Evolutionary conservation across 1,140 invertebrate species (phyloP).

Genomic region (Chymomyza costata): DNA sequence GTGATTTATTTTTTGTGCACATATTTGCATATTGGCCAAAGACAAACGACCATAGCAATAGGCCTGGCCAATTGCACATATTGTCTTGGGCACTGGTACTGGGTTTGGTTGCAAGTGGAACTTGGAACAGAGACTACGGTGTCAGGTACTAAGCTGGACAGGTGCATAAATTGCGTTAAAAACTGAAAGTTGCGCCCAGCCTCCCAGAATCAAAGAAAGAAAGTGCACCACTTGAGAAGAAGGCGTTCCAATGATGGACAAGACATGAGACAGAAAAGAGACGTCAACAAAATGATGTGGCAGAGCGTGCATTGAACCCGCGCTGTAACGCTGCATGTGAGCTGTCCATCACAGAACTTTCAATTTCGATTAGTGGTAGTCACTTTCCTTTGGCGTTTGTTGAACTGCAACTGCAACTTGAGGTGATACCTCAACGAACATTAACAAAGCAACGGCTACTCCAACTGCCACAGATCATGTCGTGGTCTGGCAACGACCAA

Average conservation of each 20-base stretch:
- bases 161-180: conserved; percentile 67
- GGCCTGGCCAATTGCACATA: conserved; percentile 4
- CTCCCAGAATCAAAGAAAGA: conserved; percentile 43
- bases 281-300: too few species aligned
- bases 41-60: background rate
- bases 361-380: conserved; percentile 59
- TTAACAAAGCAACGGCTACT: conserved; percentile 8
- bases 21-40: conserved; percentile 30
- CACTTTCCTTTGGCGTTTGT: conserved; percentile 56
- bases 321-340: conserved; percentile 23
- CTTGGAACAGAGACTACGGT: too few species aligned
- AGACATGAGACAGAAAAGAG: too few species aligned
- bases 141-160: conserved; percentile 64
- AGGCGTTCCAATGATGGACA: too few species aligned
- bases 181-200: conserved; percentile 62
- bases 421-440: conserved; percentile 26
- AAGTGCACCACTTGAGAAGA: conserved; percentile 67
- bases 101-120: conserved; percentile 10
- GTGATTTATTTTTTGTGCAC: conserved; percentile 47
- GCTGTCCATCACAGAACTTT: conserved; percentile 72
- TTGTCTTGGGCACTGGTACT: background rate
- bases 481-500: too few species aligned
- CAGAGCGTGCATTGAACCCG: conserved; percentile 54
- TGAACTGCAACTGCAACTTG: conserved; percentile 26
- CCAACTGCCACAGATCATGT: conserved; percentile 33